Conservation (phyloP, 2,113 vertebrate genomes). For the Australoheros scitulus region DNA sequence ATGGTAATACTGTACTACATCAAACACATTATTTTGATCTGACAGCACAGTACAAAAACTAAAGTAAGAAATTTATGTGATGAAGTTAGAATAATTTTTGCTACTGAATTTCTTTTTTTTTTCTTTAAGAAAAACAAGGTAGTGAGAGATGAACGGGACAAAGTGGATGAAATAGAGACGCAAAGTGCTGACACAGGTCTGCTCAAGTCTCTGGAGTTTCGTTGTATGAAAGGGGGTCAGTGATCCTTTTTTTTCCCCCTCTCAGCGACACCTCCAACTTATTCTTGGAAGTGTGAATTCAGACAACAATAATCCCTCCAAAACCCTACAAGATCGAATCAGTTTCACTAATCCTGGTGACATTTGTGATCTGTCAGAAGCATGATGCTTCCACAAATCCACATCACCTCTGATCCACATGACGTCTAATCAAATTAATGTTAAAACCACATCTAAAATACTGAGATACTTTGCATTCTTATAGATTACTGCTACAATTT, state of each 20-base stretch:
- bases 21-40: slow-evolving; percentile 12
- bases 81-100: neutral
- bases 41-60: neutral
- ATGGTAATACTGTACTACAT: neutral
- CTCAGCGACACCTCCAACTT: neutral
- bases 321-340: neutral
- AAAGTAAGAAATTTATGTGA: neutral
- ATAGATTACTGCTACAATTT: slow-evolving; percentile 13
- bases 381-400: neutral
- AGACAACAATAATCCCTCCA: neutral
- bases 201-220: slow-evolving; percentile 25
- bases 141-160: neutral
- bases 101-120: neutral
- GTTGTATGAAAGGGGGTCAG: neutral
- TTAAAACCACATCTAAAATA: slow-evolving; percentile 1
- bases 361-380: slow-evolving; percentile 30
- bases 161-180: neutral
- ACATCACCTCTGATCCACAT: neutral
- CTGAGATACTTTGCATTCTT: neutral
- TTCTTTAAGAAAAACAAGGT: neutral
- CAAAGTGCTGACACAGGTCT: slow-evolving; percentile 26
- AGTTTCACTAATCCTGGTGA: slow-evolving; percentile 22
- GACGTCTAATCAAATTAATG: slow-evolving; percentile 2
- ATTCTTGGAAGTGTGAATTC: neutral
- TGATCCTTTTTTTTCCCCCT: neutral